Evolutionary conservation across 1,140 invertebrate species (phyloP).

Genomic region (Trichomalopsis sarcophagae): DNA sequence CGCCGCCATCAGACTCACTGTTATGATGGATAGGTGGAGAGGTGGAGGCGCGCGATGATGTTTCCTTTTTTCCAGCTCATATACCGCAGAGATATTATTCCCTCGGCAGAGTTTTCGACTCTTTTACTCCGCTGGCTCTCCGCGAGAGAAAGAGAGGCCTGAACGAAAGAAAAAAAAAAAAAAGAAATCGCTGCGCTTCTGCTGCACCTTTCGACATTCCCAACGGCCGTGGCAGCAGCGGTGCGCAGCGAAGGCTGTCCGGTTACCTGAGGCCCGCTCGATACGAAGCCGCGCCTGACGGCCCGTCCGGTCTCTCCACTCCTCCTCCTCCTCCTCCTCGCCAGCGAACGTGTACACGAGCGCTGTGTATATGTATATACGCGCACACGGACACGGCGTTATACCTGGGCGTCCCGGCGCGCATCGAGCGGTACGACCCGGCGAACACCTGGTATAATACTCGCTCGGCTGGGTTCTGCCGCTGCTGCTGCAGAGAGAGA

Average conservation of each 20-base stretch:
- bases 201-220: not conserved
- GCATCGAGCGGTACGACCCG: not conserved
- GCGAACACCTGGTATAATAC: conserved; percentile 1
- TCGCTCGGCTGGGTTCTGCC: not conserved
- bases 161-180: not conserved
- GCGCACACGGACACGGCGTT: too few relatives aligned
- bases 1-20: not conserved
- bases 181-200: not conserved
- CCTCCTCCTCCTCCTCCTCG: too few relatives aligned
- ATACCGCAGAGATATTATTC: too few relatives aligned
- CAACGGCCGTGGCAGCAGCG: not conserved
- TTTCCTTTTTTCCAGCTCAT: not conserved
- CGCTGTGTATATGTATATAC: not conserved
- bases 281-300: not conserved
- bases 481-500: too few relatives aligned
- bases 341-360: too few relatives aligned
- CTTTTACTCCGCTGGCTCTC: too few relatives aligned
- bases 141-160: not conserved
- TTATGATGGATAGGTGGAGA: not conserved
- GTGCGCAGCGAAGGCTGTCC: not conserved
- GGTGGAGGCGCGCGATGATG: not conserved
- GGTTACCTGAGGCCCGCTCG: conserved; percentile 1
- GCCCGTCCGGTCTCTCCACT: not conserved
- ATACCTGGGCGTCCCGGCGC: not conserved
- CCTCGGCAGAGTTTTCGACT: too few relatives aligned